Base-by-base conservation (phyloP, 2,797 vertebrate genomes). In the Hemibagrus guttatus region DNA sequence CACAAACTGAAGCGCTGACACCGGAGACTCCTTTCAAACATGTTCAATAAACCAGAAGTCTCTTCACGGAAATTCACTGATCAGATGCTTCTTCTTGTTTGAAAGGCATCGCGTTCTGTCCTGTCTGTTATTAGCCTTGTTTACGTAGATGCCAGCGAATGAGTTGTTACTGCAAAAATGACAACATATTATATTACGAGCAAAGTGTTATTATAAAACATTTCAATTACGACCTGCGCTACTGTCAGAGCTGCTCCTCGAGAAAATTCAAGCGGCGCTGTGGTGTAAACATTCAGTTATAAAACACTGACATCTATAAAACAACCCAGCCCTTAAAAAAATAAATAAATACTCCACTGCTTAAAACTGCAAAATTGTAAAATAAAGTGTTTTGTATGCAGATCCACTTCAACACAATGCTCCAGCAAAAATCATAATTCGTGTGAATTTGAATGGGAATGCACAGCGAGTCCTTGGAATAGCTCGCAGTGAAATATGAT, bases 401-500 rank as follows among this genome's bases (percentile, higher is more conserved):
- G 83, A 84, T 59, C 81, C 49, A 74, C 71, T 88, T 88, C 28
- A 69, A 64, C 76, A 82, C 81, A 71, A 86, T 74, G 81, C 61
- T 28, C 46, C 19, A 66, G 26, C 52, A n/a, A 28, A 80, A 80
- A 68, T 13, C n/a, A 0, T 31, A 35, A 54, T 80, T 84, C 66
- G 81, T 78, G 83, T 58, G 81, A 87, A 89, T 81, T 76, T 88
- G 85, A 66, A 87, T 79, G 66, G 14, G 78, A 23, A 66, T 16
- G 52, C 12, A 84, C 63, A 79, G 72, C 42, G 6, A 81, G 39
- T 49, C 61, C 11, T 49, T 61, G 3, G 39, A 52, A 81, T 49
- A 42, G 81, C 85, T 68, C 31, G 58, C 63, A 46, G 59, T 89
- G 90, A 89, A 90, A 90, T 87, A 89, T 54, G 86, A 88, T 84